Base-by-base conservation (phyloP, 1,140 invertebrate genomes). In the Coptotermes formosanus region DNA sequence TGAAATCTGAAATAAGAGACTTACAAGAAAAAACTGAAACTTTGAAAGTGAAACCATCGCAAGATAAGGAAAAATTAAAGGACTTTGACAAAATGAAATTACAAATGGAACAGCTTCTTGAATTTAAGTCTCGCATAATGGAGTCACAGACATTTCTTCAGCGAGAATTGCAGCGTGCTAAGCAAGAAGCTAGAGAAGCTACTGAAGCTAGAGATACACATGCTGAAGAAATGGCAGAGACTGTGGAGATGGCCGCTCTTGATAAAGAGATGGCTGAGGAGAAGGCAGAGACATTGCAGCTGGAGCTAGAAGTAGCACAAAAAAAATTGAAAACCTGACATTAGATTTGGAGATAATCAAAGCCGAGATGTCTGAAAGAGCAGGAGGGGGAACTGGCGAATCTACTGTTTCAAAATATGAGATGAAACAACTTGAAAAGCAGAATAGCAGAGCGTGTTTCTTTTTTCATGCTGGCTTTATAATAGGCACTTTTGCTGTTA, bases 221-320 rank as follows among this genome's bases (percentile, higher is more conserved):
- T 90, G 95, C 96, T 44, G 97, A 98, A 87, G 98, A 99, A 91
- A 98, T 98, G 92, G 94, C 96, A 0, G 98, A 99, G 91, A 97
- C 97, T 11, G 95, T 99, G 0, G 99, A 99, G 93, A 98, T 99
- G 95, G 97, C 98, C 0, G 98, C 98, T 0, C 92, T 99, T 0
- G 99, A 99, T 90, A 99, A 99, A 90, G 98, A 99, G 93, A 99
- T 99, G 98, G 98, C 98, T 0, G 99, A 99, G 91, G 98, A 99
- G 89, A 97, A 98, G 90, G 95, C 96, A 0, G 98, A 99, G 91
- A 96, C 95, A 0, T 90, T 99, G 19, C 97, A 98, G 90, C 91
- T 96, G 82, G 98, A 99, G 91, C 89, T 99, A 85, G 97, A 98
- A 86, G 94, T 96, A 86, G 93, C 96, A n/a, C 96, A 96, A 89